Conservation (phyloP, 2,113 vertebrate genomes). For the Grantiella picta region DNA sequence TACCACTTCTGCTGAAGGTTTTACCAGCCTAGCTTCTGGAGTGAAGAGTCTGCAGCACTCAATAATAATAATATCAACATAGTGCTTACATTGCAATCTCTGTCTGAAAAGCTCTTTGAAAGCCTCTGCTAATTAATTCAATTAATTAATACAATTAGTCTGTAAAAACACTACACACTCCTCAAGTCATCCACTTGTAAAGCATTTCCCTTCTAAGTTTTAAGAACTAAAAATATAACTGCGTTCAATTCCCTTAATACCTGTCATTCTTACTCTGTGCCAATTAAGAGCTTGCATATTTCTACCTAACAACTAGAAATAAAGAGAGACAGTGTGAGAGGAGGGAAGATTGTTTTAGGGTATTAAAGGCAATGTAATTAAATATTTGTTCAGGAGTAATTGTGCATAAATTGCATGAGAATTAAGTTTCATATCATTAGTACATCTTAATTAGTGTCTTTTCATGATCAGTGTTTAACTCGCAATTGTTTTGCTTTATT, state of each 20-base stretch:
- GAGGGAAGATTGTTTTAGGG: constrained; percentile 48
- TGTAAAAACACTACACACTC: not conserved
- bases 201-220: not conserved
- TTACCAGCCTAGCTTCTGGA: not conserved
- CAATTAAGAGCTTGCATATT: constrained; percentile 51
- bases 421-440: constrained; percentile 61
- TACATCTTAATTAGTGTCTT: constrained; percentile 64
- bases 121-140: constrained; percentile 39
- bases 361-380: constrained; percentile 69
- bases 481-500: constrained; percentile 52
- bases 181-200: not conserved
- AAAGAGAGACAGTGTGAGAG: not conserved
- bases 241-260: constrained; percentile 25
- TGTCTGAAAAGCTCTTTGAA: constrained; percentile 13
- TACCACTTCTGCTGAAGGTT: not conserved
- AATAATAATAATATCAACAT: not conserved
- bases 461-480: constrained; percentile 59
- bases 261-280: constrained; percentile 16
- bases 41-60: not conserved
- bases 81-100: not conserved
- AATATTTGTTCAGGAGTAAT: constrained; percentile 71
- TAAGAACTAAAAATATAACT: constrained; percentile 3
- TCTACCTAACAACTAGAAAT: constrained; percentile 13
- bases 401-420: constrained; percentile 62
- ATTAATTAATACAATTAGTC: constrained; percentile 45